Base-by-base conservation (phyloP, 2,888 invertebrate genomes). In the Oscheius sp. region DNA sequence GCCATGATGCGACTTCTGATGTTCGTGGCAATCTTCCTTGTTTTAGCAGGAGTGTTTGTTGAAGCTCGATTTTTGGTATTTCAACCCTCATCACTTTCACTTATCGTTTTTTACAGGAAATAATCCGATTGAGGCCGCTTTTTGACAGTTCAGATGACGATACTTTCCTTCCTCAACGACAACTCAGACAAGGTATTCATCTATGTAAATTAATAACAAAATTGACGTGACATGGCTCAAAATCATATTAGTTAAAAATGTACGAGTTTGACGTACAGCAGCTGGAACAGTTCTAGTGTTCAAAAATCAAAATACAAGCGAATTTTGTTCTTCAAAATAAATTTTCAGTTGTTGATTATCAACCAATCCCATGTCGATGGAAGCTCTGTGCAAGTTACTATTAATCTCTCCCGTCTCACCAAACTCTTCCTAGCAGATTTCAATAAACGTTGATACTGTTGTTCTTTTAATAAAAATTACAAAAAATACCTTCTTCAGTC, bases 301-400 rank as follows among this genome's bases (percentile, higher is more conserved):
- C 50, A 50, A 20, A 50, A 50, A 53, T 10, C 31, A 17, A n/a
- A 3, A 52, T 8, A 52, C 10, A 53, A 53, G 17, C 34, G n/a
- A 29, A 55, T 20, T 25, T 45, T 8, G 17, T 45, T 10, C n/a
- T n/a, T n/a, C n/a, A 6, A n/a, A 17, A 55, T n/a, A n/a, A 55
- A 29, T 31, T 64, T 64, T 64, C 64, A 64, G 64, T 50, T 23
- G 34, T 48, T 15, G 48, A 64, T 20, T 55, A 55, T 20, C 64
- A 48, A 20, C 64, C 64, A 5, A 48, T 64, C 12, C 64, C 64
- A 5, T 64, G 64, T 29, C 48, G 64, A 29, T 64, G 64, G 64
- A 64, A 64, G 48, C 48, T 64, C 17, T 64, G 64, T 50, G 64
- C 64, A 37, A 64, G 64, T 39, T 64, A 64, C 31, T 64, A 64